A percentile compares a stretch with the other conserved stretches of the same genome.
phyloP scores from a whole-genome alignment of 2,888 invertebrate genomes.

The Xestia ashworthii region DNA sequence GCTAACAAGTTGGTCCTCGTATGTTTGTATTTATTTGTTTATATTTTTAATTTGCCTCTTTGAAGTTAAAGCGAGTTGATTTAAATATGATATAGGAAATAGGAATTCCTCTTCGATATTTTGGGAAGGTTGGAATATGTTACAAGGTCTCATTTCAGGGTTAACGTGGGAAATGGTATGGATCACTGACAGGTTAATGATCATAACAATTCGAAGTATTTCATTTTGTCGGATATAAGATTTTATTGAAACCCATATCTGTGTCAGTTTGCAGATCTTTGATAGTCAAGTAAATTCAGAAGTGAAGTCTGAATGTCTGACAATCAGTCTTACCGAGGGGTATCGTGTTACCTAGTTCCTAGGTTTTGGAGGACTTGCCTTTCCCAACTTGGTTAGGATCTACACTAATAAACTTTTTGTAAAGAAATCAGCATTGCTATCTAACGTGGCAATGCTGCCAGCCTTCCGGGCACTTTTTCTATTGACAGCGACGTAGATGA shows the following conservation, averaged over 20 bases:
- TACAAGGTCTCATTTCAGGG: conserved; percentile 22
- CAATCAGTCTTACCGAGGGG: not conserved
- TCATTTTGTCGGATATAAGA: not conserved
- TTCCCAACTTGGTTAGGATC: not conserved
- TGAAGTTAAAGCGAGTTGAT: conserved; percentile 33
- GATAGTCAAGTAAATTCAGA: not conserved
- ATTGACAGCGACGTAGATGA: too few species aligned
- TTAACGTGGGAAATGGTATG: not conserved
- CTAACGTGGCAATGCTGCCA: too few species aligned
- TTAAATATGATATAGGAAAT: conserved; percentile 38
- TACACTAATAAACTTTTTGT: not conserved
- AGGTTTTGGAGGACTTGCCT: not conserved
- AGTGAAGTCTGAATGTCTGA: not conserved
- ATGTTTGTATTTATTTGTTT: conserved; percentile 52
- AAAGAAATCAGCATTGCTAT: too few species aligned
- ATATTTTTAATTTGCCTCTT: conserved; percentile 50
- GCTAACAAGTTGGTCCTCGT: conserved; percentile 67
- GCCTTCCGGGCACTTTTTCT: too few species aligned
- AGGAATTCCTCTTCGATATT: conserved; percentile 19
- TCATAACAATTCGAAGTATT: conserved; percentile 5
- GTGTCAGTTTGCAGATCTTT: not conserved
- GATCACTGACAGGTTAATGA: conserved; percentile 19
- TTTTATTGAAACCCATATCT: not conserved
- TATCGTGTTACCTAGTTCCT: not conserved
- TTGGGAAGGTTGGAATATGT: conserved; percentile 24